These are phyloP conservation scores for Phaenicophaeus curvirostris DNA, from an alignment of 2,797 vertebrate genomes.

Conservation along the genomic window DNA sequence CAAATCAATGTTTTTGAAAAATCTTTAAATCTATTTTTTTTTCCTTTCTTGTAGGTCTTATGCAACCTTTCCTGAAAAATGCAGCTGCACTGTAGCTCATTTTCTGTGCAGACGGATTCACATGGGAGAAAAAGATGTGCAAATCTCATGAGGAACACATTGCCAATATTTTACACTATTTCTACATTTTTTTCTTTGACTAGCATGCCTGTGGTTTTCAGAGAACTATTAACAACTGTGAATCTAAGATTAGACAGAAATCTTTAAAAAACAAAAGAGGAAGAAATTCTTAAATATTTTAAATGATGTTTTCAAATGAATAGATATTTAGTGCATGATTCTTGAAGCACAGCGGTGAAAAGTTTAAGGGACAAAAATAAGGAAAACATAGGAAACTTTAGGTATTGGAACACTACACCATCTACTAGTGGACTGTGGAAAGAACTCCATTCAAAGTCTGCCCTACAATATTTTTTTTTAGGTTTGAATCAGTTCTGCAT, in stretches of 20 bases:
- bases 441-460: not conserved
- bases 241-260: not conserved
- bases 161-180: not conserved
- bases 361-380: not conserved
- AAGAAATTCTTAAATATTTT: not conserved
- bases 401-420: not conserved
- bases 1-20: not conserved
- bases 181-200: not conserved
- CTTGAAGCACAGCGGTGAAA: not conserved
- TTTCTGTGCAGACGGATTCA: not conserved
- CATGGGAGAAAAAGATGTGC: not conserved
- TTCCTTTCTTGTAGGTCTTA: not conserved
- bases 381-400: not conserved
- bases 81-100: not conserved
- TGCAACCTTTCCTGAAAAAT: not conserved
- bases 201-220: not conserved
- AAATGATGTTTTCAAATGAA: not conserved
- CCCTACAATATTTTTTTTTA: not conserved
- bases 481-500: not conserved
- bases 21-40: not conserved
- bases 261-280: not conserved
- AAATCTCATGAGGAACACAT: not conserved
- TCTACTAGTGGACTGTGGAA: not conserved
- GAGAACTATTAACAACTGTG: not conserved
- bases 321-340: not conserved